A percentile compares a stretch with the other conserved stretches of the same genome.
Evolutionary conservation across 2,888 invertebrate species (phyloP).

Genomic region (Lepidocyrtoides sp.): DNA sequence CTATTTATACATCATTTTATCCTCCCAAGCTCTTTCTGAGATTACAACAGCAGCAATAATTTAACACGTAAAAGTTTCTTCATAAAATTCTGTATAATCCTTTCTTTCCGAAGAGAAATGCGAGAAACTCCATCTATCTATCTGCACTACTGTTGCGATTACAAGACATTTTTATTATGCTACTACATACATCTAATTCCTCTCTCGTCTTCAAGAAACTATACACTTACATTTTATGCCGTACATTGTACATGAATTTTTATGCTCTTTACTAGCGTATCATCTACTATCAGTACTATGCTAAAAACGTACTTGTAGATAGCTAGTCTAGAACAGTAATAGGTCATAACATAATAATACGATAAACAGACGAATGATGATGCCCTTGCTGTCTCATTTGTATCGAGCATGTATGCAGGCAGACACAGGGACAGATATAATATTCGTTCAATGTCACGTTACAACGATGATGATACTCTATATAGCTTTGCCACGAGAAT

Average conservation of each 20-base stretch:
- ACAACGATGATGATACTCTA: not conserved
- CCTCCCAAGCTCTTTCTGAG: not conserved
- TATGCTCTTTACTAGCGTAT: not conserved
- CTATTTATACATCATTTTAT: conserved; percentile 27
- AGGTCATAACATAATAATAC: conserved; percentile 43
- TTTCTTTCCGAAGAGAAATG: conserved; percentile 23
- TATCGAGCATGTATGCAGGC: not conserved
- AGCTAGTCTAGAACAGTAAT: conserved; percentile 12
- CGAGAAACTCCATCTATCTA: conserved; percentile 4
- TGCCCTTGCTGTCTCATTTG: conserved; percentile 30
- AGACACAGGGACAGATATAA: conserved; percentile 1
- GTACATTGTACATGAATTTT: not conserved
- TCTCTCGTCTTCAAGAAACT: not conserved
- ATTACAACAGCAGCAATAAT: conserved; percentile 5
- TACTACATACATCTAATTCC: too few relatives aligned
- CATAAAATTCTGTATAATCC: conserved; percentile 3
- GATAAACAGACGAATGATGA: conserved; percentile 20
- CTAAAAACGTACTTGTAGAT: not conserved
- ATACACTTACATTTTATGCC: not conserved
- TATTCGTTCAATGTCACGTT: conserved; percentile 40
- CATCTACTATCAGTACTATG: not conserved
- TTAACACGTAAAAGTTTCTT: conserved; percentile 1
- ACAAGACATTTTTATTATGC: conserved; percentile 14
- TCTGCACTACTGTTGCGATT: not conserved
- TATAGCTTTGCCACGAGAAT: conserved; percentile 22